Base-by-base conservation (phyloP, 2,113 vertebrate species). In the Excalfactoria chinensis region DNA sequence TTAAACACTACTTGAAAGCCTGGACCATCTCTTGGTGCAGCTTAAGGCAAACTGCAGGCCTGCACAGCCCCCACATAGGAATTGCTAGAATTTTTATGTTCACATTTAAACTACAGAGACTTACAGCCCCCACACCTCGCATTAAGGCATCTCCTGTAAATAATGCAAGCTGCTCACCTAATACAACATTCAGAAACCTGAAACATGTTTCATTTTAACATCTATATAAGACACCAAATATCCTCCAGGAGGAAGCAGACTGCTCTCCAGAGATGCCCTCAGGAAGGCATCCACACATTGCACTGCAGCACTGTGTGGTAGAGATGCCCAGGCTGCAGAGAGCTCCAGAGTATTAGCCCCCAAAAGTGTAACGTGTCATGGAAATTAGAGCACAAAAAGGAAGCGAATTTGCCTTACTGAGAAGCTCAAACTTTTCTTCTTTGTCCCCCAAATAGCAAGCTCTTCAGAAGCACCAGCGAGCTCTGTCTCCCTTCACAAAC, bases 321-420 rank as follows among this genome's bases (percentile, higher is more conserved):
- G 55, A 53, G 35, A 48, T 62, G 22, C 43, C 21, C n/a, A 34
- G 30, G 35, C 55, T 48, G 41, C 71, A 6, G 8, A 63, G 77
- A 80, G 44, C 40, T 71, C 69, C 43, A 46, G 22, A 70, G 2
- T 5, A 7, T 40, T 10, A n/a, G 63, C 28, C 44, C 75, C 55
- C 13, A 6, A 53, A 79, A 76, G 4, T 49, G 46, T 43, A 44
- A 40, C 0, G 0, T 3, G 3, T 19, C 7, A 0, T 3, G 41
- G 60, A 71, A 80, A 77, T 56, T 34, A 2, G 35, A 84, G 28
- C 69, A 59, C 44, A 83, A 28, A 83, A 28, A 88, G 60, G 51
- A 88, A 90, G 53, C 35, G 26, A 70, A 89, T 77, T 6, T 46
- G 37, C 43, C 34, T 73, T 58, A 23, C 70, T 9, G 3, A 41